These are phyloP conservation scores for Hermodice carunculata DNA, from an alignment of 2,888 invertebrate genomes.

Conservation along the genomic window DNA sequence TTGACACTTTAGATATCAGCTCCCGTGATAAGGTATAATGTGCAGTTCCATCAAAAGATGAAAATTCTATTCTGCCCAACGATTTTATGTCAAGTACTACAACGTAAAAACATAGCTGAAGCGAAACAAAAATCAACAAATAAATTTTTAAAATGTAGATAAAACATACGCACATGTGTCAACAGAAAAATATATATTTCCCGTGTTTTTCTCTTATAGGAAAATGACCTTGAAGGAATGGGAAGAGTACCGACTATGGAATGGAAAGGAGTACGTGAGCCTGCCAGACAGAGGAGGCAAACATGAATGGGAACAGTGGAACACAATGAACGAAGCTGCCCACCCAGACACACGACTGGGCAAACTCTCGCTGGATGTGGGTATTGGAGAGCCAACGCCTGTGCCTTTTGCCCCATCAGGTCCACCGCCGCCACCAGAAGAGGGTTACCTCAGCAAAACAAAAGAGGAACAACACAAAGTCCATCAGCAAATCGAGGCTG, in stretches of 20 bases:
- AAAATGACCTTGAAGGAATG: constrained; percentile 50
- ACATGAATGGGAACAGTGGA: constrained; percentile 43
- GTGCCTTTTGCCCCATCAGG: constrained; percentile 45
- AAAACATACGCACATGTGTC: too few relatives aligned
- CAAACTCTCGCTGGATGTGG: constrained; percentile 31
- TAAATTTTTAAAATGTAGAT: too few relatives aligned
- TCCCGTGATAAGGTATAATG: too few relatives aligned
- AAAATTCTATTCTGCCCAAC: too few relatives aligned
- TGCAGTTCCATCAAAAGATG: too few relatives aligned
- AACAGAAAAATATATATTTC: too few relatives aligned
- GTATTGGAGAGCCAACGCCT: constrained; percentile 18
- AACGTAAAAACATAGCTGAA: too few relatives aligned
- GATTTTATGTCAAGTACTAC: too few relatives aligned
- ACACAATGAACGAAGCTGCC: constrained; percentile 41
- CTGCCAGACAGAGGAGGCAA: constrained; percentile 47
- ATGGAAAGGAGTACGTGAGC: constrained; percentile 59
- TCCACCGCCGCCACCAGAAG: constrained; percentile 35
- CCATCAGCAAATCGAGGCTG: constrained; percentile 60
- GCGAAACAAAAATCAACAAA: too few relatives aligned
- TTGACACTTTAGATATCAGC: too few relatives aligned
- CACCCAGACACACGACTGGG: constrained; percentile 45
- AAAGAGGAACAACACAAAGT: constrained; percentile 27
- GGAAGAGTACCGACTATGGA: constrained; percentile 57
- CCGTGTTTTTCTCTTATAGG: constrained; percentile 11
- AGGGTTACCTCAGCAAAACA: background rate